Evolutionary conservation across 92 coral and sea anemone species (phyloP).

Genomic region (Blastomussa wellsi): DNA sequence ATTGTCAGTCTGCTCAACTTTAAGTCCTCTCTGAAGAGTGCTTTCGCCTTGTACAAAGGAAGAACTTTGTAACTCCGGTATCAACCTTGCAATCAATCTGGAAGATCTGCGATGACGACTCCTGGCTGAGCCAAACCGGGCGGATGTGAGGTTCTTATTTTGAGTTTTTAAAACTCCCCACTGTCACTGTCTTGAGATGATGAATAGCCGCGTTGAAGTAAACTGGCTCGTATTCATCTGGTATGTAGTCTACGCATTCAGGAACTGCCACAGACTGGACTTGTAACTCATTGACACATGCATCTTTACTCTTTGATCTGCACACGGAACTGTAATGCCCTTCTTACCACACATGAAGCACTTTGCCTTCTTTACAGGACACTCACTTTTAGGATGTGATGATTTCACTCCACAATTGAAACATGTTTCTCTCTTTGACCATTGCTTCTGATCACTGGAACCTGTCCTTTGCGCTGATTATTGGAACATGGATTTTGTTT

Average conservation of each 20-base stretch:
- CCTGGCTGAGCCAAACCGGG: conserved; percentile 21
- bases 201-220: neutral
- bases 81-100: neutral
- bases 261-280: conserved; percentile 11
- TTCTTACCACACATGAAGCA: neutral
- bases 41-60: conserved; percentile 4
- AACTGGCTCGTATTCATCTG: conserved; percentile 16
- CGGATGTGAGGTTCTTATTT: conserved; percentile 10
- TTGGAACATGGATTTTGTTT: neutral
- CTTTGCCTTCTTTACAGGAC: too few relatives aligned
- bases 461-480: too few relatives aligned
- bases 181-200: neutral
- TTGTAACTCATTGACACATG: too few relatives aligned
- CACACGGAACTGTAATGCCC: neutral
- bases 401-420: too few relatives aligned
- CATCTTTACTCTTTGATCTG: too few relatives aligned
- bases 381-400: too few relatives aligned
- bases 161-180: neutral
- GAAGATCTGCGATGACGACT: conserved; percentile 1
- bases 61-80: conserved; percentile 18
- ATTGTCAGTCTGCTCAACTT: conserved; percentile 12
- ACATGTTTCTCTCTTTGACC: too few relatives aligned
- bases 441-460: neutral
- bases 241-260: neutral
- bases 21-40: neutral